These are phyloP conservation scores for Drosophila fulvimacula DNA, from an alignment of 2,888 invertebrate genomes.

Conservation along the genomic window DNA sequence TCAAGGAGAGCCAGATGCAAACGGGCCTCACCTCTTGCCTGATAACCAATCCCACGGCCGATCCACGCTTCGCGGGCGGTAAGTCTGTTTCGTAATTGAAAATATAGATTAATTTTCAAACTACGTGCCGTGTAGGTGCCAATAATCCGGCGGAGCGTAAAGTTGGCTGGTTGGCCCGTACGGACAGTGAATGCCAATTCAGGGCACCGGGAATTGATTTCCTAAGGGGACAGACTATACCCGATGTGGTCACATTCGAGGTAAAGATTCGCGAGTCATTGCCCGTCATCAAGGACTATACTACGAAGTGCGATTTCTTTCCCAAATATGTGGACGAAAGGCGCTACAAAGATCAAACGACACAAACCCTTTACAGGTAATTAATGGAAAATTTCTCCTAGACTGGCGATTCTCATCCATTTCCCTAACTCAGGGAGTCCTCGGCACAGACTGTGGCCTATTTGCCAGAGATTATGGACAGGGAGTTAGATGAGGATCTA, in stretches of 20 bases:
- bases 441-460: constrained; percentile 83
- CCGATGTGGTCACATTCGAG: constrained; percentile 64
- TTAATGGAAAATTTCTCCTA: not conserved
- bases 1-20: constrained; percentile 39
- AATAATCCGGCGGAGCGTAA: constrained; percentile 61
- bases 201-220: constrained; percentile 60
- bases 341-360: constrained; percentile 72
- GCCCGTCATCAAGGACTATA: constrained; percentile 40
- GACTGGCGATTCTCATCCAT: not conserved
- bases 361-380: constrained; percentile 83
- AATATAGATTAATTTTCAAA: not conserved
- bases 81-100: not conserved
- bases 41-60: constrained; percentile 41
- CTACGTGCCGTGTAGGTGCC: constrained; percentile 33
- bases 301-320: constrained; percentile 62
- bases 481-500: constrained; percentile 61
- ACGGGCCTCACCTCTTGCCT: constrained; percentile 56
- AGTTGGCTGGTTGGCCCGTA: constrained; percentile 46
- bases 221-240: constrained; percentile 41
- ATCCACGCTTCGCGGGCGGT: constrained; percentile 49
- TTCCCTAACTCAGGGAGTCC: constrained; percentile 74
- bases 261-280: constrained; percentile 62
- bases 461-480: constrained; percentile 74
- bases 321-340: constrained; percentile 44
- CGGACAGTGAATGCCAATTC: constrained; percentile 68